Conservation (phyloP, 2,888 invertebrate genomes). For the Athripsodes cinereus region DNA sequence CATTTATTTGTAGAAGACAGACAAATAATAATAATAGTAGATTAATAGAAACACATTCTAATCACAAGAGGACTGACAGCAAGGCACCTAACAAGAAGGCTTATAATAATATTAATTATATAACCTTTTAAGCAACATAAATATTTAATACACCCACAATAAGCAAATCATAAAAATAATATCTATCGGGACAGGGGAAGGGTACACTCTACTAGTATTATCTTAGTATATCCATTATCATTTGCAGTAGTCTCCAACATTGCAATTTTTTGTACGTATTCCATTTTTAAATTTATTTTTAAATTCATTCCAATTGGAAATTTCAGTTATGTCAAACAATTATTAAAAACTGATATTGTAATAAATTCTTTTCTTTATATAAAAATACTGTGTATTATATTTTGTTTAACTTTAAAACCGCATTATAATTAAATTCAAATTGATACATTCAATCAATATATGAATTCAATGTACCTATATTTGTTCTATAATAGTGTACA, state of each 20-base stretch:
- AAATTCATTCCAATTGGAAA: no score
- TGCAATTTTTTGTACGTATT: no score
- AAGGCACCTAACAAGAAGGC: constrained; percentile 28
- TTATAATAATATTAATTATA: constrained; percentile 12
- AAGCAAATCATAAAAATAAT: constrained; percentile 5
- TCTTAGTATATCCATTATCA: neutral
- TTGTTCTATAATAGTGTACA: no score
- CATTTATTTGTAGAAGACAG: constrained; percentile 27
- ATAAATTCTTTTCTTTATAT: no score
- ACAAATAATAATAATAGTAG: constrained; percentile 21
- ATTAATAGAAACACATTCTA: constrained; percentile 22
- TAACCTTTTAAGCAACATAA: constrained; percentile 22
- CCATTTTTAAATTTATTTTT: no score
- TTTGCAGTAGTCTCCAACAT: neutral
- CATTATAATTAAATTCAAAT: no score
- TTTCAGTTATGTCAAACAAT: no score
- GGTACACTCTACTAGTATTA: neutral
- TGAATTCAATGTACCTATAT: no score
- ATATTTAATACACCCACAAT: neutral
- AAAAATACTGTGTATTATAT: no score
- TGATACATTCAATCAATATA: no score
- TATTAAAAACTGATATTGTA: no score
- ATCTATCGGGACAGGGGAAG: neutral
- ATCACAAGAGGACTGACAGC: constrained; percentile 26
- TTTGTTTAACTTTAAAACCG: no score